A percentile compares a stretch with the other conserved stretches of the same genome.
phyloP scores from a whole-genome alignment of 2,113 vertebrate species.

The Apeltes quadracus region DNA sequence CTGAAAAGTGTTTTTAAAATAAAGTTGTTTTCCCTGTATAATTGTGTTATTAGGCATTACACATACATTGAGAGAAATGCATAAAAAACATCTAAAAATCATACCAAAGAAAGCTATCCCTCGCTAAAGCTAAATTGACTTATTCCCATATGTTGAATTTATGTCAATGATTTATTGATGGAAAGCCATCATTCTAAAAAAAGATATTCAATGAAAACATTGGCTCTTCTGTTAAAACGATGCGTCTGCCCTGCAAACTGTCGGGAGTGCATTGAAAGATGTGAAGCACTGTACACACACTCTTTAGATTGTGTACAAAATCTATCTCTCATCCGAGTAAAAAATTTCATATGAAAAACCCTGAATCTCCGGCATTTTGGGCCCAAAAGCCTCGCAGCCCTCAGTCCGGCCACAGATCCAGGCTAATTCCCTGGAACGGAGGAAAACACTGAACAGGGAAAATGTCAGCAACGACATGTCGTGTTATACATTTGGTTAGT shows the following conservation, averaged over 20 bases:
- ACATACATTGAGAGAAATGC: no score
- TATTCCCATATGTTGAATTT: not conserved
- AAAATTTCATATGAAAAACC: no score
- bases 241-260: not conserved
- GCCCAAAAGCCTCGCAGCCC: no score
- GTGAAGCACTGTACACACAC: no score
- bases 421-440: no score
- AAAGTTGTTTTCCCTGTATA: not conserved
- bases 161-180: not conserved
- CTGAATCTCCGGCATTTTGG: no score
- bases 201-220: not conserved
- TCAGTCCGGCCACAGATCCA: no score
- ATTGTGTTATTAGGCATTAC: not conserved
- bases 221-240: not conserved
- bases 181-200: not conserved
- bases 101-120: not conserved
- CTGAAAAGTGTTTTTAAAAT: conserved; percentile 36
- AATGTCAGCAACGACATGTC: not conserved
- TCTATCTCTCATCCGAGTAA: no score
- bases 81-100: not conserved
- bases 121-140: not conserved
- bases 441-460: no score
- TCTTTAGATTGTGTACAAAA: no score
- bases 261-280: not conserved
- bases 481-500: no score